Evolutionary conservation across 2,888 invertebrate species (phyloP), one percentile per base, ranked within the genome.

Genomic region (Erpobdella octoculata): DNA sequence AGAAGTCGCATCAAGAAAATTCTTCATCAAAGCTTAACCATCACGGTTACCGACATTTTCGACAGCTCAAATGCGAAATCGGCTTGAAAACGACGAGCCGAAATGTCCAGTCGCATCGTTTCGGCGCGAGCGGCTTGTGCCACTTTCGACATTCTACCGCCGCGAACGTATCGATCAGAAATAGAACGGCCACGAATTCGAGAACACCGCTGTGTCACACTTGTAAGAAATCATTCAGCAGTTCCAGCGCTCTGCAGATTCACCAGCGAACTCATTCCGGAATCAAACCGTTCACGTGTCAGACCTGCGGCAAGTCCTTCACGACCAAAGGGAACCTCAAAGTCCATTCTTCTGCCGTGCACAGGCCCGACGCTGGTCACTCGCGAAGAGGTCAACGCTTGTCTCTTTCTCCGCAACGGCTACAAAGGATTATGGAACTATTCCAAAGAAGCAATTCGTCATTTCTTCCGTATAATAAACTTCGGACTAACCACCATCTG

Each of bases 201-300:
- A 41, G 46, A n/a, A 21, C 21, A 28, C 5, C 53, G 21, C 6
- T 62, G n/a, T 62, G 62, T 62, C 31, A 28, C 8, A 58, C 36
- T 80, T 97, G 97, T 87, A 91, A 93, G 86, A 94, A 96, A 87
- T 93, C 94, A 87, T 97, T 97, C 88, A 93, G 94, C 76, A 94
- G 94, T 78, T 93, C 93, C 79, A 94, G 94, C 79, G 96, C 97
- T 78, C 88, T 97, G 79, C 95, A 96, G 77, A 97, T 97, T 82
- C 97, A 97, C 86, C 94, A 94, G 91, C 88, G 97, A 81, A 96
- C 96, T 33, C 97, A 97, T 85, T 96, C 96, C 41, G 96, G 96
- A 33, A 95, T 96, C 86, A 93, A 93, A 83, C 94, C 94, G 70
- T 95, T 94, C 87, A 90, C 92, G 82, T 95, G 95, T 86, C 77